Percentiles rank a stretch among this genome's conserved stretches.
phyloP scores from a whole-genome alignment of 1,140 invertebrate species.

The Maniola jurtina region DNA sequence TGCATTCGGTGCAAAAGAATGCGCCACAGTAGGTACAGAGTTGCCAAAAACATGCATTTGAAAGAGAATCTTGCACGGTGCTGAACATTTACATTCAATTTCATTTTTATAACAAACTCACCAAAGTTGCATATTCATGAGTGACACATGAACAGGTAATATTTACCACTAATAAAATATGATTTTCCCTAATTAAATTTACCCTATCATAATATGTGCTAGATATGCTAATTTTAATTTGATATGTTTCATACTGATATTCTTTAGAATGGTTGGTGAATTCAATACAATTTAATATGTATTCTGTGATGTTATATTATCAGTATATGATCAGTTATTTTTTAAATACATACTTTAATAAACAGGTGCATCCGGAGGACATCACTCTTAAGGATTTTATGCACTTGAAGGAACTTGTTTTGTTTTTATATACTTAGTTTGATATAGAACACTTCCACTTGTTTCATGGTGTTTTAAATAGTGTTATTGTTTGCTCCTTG shows the following conservation, averaged over 20 bases:
- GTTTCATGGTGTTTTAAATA: constrained; percentile 16
- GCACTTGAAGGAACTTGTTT: constrained; percentile 13
- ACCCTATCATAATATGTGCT: constrained; percentile 36
- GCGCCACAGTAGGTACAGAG: no score
- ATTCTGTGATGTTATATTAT: constrained; percentile 18
- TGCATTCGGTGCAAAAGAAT: background rate
- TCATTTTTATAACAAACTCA: constrained; percentile 22
- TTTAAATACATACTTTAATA: constrained; percentile 32
- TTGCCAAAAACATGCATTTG: constrained; percentile 16
- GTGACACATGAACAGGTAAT: constrained; percentile 15
- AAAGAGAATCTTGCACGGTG: background rate
- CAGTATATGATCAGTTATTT: constrained; percentile 11
- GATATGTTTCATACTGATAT: constrained; percentile 76
- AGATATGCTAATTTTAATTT: constrained; percentile 69
- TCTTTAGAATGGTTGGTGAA: constrained; percentile 72
- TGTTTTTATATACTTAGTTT: constrained; percentile 2
- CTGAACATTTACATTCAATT: constrained; percentile 1
- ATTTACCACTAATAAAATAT: constrained; percentile 13
- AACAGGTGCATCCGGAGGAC: constrained; percentile 41
- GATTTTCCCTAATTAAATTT: constrained; percentile 19
- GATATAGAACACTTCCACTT: constrained; percentile 1
- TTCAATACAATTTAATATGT: constrained; percentile 15
- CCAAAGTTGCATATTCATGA: constrained; percentile 16
- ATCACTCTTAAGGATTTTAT: constrained; percentile 67
- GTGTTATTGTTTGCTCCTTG: constrained; percentile 20